Evolutionary conservation across 2,888 invertebrate species (phyloP), one percentile per base, ranked within the genome.

Genomic region (Neoitamus cyanurus): DNA sequence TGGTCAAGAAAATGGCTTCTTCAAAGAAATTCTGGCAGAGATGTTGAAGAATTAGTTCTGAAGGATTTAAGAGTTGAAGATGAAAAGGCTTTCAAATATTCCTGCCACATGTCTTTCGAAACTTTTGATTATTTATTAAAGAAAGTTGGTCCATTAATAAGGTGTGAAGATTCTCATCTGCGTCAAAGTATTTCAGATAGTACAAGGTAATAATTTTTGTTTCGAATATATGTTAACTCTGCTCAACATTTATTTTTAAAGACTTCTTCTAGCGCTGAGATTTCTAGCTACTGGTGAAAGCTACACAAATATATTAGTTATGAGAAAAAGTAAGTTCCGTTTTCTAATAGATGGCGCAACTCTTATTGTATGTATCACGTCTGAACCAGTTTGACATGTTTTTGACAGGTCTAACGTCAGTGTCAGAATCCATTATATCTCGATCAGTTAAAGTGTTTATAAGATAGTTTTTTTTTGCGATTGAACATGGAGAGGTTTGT

Each of bases 211-310:
- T 36, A 73, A 73, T 7, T 70, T 31, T 73, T 1, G 20, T 20
- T 1, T 4, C 37, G 1, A 73, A 73, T 73, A 31, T 36, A 25
- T 30, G 34, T 36, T 73, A 13, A 73, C n/a, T n/a, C n/a, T 73
- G n/a, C 34, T 73, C 68, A n/a, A n/a, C n/a, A n/a, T n/a, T n/a
- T n/a, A n/a, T n/a, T 80, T 30, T 30, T 80, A 11, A 36, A 82
- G 82, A 69, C 37, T 82, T 9, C 68, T 82, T 25, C 9, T 36
- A 82, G 69, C 82, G 3, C 36, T 80, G 28, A 48, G 68, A 80
- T 80, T 31, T 80, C 58, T 82, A 25, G 69, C 82, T 36, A 82
- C 82, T 9, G 82, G 36, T 15, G 37, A 82, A 82, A 7, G n/a
- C n/a, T n/a, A n/a, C n/a, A n/a, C n/a, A n/a, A n/a, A n/a, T n/a